Evolutionary conservation across 2,888 invertebrate species (phyloP).

Genomic region (Oligia strigilis): DNA sequence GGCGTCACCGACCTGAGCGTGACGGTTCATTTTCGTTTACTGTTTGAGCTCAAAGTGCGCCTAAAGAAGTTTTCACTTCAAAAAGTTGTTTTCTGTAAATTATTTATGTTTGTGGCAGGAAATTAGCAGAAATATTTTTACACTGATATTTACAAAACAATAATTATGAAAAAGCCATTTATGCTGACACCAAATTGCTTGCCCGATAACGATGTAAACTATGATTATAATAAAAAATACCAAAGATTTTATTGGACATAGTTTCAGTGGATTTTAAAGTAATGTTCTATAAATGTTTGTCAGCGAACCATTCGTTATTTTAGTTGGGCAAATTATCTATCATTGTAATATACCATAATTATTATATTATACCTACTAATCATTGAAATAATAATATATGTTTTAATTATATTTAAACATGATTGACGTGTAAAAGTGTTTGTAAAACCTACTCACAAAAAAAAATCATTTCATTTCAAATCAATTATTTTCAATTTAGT

Average conservation of each 20-base stretch:
- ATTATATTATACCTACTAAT: background rate
- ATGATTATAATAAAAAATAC: constrained; percentile 4
- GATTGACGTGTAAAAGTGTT: too few species aligned
- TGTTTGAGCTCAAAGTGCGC: background rate
- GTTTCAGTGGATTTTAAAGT: constrained; percentile 36
- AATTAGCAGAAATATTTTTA: constrained; percentile 32
- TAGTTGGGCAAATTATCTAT: constrained; percentile 53
- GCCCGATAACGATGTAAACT: constrained; percentile 9
- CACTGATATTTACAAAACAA: constrained; percentile 15
- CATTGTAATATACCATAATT: constrained; percentile 38
- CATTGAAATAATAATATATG: background rate
- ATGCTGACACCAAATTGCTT: background rate
- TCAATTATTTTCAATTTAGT: background rate
- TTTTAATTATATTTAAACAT: too few species aligned
- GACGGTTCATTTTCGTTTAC: background rate
- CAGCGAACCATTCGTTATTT: constrained; percentile 33
- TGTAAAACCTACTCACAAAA: too few species aligned
- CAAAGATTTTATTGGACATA: constrained; percentile 41
- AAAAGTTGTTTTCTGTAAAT: background rate
- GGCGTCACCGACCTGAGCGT: background rate
- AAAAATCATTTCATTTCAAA: too few species aligned
- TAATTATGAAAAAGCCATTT: background rate
- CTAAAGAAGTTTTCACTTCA: background rate
- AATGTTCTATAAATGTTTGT: constrained; percentile 25
- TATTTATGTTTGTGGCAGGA: background rate